Base-by-base conservation (phyloP, 2,113 vertebrate species). In the Ptilonorhynchus violaceus region DNA sequence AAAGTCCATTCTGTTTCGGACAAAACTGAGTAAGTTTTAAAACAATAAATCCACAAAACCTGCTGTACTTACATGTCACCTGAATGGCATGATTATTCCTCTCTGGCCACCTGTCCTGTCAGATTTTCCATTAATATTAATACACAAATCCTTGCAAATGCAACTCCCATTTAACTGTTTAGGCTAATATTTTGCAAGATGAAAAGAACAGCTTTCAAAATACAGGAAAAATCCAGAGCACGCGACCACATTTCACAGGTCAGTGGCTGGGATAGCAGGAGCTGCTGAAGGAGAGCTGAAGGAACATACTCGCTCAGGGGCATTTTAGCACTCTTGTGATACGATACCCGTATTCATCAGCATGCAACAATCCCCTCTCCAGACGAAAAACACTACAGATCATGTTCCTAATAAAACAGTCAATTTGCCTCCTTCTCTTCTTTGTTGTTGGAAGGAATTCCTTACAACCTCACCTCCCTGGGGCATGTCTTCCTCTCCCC, bases 261-360 rank as follows among this genome's bases (percentile, higher is more conserved):
- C 95, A 97, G 60, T 89, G 80, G 73, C 77, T 91, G 85, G 93
- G 92, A 89, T 58, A 86, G 92, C 76, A 81, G 60, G 88, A 93
- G 76, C 88, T 93, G 79, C 90, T 89, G 92, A 96, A 94, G 93
- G 92, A 95, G 87, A 95, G 75, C 85, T 93, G 92, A 85, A 94
- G 95, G 92, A 96, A 64, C 82, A 78, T 13, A 87, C 52, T 93
- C 0, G 83, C 96, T 96, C 92, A 92, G 88, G 96, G 96, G 95
- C 93, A 97, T 97, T 97, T 97, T 94, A 94, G 95, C 96, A 96
- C 96, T 97, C 88, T 86, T 92, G 93, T 63, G 93, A 96, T 96
- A 77, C 10, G 72, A 96, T 96, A 94, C 91, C 91, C 88, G 73
- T 95, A 94, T 91, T 95, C 96, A 91, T 95, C 96, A 96, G 80